Base-by-base conservation (phyloP, 2,797 vertebrate genomes). In the Odontamblyopus lacepedii region DNA sequence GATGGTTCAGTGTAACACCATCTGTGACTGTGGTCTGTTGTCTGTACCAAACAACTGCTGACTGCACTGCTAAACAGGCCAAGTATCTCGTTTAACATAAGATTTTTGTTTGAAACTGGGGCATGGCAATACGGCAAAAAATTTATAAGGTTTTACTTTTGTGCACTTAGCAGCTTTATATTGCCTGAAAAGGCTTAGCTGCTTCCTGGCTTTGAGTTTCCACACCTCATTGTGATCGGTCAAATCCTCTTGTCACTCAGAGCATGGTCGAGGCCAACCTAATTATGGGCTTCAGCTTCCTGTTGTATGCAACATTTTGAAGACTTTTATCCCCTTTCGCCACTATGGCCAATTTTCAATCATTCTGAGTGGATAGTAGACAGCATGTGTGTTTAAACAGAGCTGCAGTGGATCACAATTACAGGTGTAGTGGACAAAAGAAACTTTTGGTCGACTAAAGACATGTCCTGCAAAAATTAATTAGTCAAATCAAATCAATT, bases 1-100 rank as follows among this genome's bases (percentile, higher is more conserved):
- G 41, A 65, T 65, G 63, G 63, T 50, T 50, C 41, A 48, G 63
- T 27, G n/a, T 29, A 48, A 26, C 41, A 65, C 63, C 41, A 48
- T 50, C 41, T 65, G 41, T 26, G 63, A 26, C 38, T 48, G 23
- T 8, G 12, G 23, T 27, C 63, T 48, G 41, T 50, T 48, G 63
- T 48, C 63, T 65, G 13, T 50, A 26, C 38, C 6, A 6, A 16
- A 65, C 63, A 50, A 65, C 41, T 63, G 62, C 32, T 23, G 62
- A 63, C 35, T 63, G 62, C 19, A 15, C 41, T 23, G 38, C n/a
- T 12, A 63, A 63, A 26, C 11, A 63, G 35, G 61, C 61, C 61
- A 35, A 63, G 61, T n/a, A 63, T 35, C 6, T 18, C 18, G 59
- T 19, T n/a, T 18, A 44, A 13, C 35, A 64, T 26, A 44, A 41